Evolutionary conservation across 1,140 invertebrate species (phyloP), one percentile per base, ranked within the genome.

Genomic region (Trichoplusia ni): DNA sequence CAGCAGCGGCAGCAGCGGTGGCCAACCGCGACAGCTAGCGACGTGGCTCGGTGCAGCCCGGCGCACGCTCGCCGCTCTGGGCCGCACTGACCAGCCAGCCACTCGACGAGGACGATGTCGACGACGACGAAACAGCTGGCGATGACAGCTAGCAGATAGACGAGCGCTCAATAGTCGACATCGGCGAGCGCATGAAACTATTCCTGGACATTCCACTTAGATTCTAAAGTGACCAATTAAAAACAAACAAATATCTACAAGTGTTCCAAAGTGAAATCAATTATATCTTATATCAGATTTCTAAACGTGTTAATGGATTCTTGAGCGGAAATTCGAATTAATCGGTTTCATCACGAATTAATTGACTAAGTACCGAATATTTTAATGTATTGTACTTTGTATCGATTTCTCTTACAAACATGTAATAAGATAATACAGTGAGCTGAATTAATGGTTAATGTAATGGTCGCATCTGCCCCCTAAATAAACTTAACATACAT

Each of bases 31-130:
- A 90, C 81, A 92, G 91, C 90, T 92, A 92, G 91, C 92, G 86
- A 64, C 86, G 86, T 18, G 87, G 81, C 78, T 88, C 87, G 64
- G 87, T 80, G 69, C 77, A 79, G 73, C 80, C 91, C 46, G 91
- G 92, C 73, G 90, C 91, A 54, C 93, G 93, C 62, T 92, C 92
- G 37, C 94, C 94, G 29, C 84, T 94, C 35, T 94, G 93, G 93
- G 93, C 92, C 23, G 92, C 93, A 47, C 89, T 94, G 63, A 94
- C 94, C 14, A 92, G 94, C 79, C 93, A 92, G 58, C 93, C 92
- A 37, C 83, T 91, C 1, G 84, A 93, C 58, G 89, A 91, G 2
- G 85, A 84, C 49, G 75, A 74, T 9, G 73, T 83, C 29, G 86
- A 90, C 0, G 85, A 86, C 1, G 84, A 90, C 0, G 84, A 86